Conservation (phyloP, 2,888 invertebrate genomes). For the Apodemia mormo region DNA sequence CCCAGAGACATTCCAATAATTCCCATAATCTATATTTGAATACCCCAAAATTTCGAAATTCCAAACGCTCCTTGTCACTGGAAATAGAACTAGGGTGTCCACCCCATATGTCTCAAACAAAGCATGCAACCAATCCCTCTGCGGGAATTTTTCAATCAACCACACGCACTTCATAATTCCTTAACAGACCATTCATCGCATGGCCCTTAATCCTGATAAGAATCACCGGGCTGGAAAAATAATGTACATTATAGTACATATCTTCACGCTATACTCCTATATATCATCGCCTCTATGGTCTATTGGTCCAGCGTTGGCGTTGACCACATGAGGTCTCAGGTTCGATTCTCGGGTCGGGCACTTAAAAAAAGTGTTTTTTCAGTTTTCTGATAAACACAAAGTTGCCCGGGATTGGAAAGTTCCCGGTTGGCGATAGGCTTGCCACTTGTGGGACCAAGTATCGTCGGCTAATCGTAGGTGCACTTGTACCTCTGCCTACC, state of each 20-base stretch:
- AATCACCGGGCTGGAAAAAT: neutral
- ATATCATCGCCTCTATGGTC: no score
- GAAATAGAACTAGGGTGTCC: slow-evolving; percentile 52
- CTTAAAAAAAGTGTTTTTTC: no score
- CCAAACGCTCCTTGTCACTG: slow-evolving; percentile 41
- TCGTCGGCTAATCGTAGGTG: no score
- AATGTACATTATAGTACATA: neutral
- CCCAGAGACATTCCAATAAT: neutral
- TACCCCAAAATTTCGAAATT: slow-evolving; percentile 27
- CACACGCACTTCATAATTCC: slow-evolving; percentile 66
- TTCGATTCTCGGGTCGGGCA: no score
- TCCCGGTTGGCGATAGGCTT: no score
- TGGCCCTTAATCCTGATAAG: slow-evolving; percentile 42
- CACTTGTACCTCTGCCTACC: no score
- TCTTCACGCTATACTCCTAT: no score
- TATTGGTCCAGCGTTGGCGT: no score
- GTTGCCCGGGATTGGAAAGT: no score
- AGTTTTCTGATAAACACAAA: no score
- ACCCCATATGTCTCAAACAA: slow-evolving; percentile 62
- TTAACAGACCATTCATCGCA: slow-evolving; percentile 48
- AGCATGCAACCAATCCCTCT: slow-evolving; percentile 56
- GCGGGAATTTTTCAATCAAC: slow-evolving; percentile 75
- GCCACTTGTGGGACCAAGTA: no score
- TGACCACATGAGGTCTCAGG: no score
- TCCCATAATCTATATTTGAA: slow-evolving; percentile 12